phyloP scores from a whole-genome alignment of 2,797 vertebrate species.

The Gymnoscopelus braueri region DNA sequence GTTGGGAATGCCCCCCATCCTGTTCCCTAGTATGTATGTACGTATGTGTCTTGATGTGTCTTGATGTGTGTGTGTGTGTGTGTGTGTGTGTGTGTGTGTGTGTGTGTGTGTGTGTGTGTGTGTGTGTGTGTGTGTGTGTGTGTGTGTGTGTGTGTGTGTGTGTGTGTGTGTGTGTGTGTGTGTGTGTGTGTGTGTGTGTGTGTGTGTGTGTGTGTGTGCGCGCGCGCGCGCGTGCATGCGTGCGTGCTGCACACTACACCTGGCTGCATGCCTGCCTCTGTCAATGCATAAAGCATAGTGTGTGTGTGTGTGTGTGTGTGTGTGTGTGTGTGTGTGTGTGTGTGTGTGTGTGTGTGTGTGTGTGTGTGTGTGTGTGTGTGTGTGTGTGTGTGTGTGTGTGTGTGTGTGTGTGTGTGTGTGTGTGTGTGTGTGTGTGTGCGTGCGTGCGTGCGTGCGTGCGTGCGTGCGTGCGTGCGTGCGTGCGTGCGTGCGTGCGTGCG shows the following conservation, averaged over 20 bases:
- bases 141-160: neutral
- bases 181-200: neutral
- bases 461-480: slow-evolving; percentile 1
- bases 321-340: slow-evolving; percentile 5
- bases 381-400: neutral
- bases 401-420: neutral
- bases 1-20: slow-evolving; percentile 6
- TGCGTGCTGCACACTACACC: too few relatives aligned
- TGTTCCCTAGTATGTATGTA: neutral
- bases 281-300: too few relatives aligned
- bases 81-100: neutral
- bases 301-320: too few relatives aligned
- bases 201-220: neutral
- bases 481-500: slow-evolving; percentile 4
- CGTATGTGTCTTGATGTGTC: neutral
- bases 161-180: neutral
- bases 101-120: neutral
- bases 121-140: neutral
- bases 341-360: slow-evolving; percentile 7
- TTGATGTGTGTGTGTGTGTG: neutral
- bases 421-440: neutral
- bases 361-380: slow-evolving; percentile 7
- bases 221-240: neutral
- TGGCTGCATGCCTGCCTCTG: too few relatives aligned
- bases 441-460: too few relatives aligned